Evolutionary conservation across 2,113 vertebrate genomes (phyloP), one percentile per base, ranked within the genome.

Genomic region (Rhagologus leucostigma): DNA sequence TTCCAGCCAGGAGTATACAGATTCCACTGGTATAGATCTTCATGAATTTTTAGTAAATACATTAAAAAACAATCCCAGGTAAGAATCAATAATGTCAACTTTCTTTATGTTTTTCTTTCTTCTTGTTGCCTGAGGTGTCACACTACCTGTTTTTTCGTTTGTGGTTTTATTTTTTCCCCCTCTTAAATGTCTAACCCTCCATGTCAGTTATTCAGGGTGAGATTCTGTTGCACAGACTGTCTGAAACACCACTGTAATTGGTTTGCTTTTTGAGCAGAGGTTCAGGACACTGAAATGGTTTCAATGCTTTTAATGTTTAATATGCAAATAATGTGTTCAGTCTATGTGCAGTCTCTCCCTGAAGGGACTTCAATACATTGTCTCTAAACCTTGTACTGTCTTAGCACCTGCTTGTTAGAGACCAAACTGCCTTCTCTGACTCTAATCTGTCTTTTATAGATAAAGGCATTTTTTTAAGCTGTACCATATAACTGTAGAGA

Each of bases 1-100:
- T 99, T 99, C 99, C 98, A 99, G 99, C 97, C 99, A 99, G 98
- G 99, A 99, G 97, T 99, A 99, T 97, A 99, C 99, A 75, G 99
- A 99, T 98, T 99, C 99, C 92, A 99, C 99, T 97, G 99, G 99
- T 96, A 99, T 99, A 96, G 99, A 99, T 98, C 99, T 99, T 96
- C 99, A 99, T 78, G 99, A 99, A 97, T 99, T 99, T 98, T 98
- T 99, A 98, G 99, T 99, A 98, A 99, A 99, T 98, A 99, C 99
- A 44, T 97, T 99, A 97, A 99, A 99, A 98, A 99, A 99, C 97
- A 99, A 99, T 98, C 99, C 99, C 98, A 99, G 99, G 99, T 99
- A 98, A 98, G 97, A 70, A 65, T 81, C 75, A 62, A 8, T 90
- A 41, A 97, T 64, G n/a, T 59, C 92, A 97, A 27, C 88, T 91